Base-by-base conservation (phyloP, 2,888 invertebrate species). In the Scelioninae gen. 2 region DNA sequence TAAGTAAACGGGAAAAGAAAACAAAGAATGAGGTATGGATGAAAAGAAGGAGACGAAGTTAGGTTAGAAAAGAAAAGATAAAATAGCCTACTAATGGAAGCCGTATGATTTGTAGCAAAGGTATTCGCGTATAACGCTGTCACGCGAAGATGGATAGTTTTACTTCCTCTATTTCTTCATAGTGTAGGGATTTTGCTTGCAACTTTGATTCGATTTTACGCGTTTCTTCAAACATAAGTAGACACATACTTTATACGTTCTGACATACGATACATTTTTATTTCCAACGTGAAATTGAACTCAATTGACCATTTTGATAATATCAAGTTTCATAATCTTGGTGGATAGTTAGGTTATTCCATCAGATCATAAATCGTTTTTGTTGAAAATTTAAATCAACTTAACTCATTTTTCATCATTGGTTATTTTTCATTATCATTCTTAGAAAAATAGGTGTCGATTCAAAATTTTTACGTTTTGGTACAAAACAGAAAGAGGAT, bases 41-140 rank as follows among this genome's bases (percentile, higher is more conserved):
- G 15, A 45, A 53, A 45, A 16, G 50, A 46, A 31, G n/a, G 18
- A 50, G 52, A 65, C 45, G 28, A 48, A 67, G 57, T 39, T 25
- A 15, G n/a, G 45, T 13, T 52, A 58, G 58, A 65, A 39, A 13
- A 58, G 33, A 45, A 61, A 31, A 70, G 45, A 15, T 19, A 43
- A 60, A 64, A 58, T 58, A 55, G 71, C 53, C 60, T 57, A 71
- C 60, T 73, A 67, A 61, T 45, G 58, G 65, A 72, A 72, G 65
- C 71, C 73, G 65, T 75, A 76, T 78, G 78, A 80, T 80, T 77
- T 80, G 79, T 77, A 76, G 58, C 74, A 52, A 67, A 63, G 72
- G 67, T 63, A 68, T 70, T 58, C 68, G 33, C 74, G 76, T 76
- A 74, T 79, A 78, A 76, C 71, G 65, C 61, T 74, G 77, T 76